Evolutionary conservation across 2,113 vertebrate genomes (phyloP).

Genomic region (Boulengeromyrus knoepffleri): DNA sequence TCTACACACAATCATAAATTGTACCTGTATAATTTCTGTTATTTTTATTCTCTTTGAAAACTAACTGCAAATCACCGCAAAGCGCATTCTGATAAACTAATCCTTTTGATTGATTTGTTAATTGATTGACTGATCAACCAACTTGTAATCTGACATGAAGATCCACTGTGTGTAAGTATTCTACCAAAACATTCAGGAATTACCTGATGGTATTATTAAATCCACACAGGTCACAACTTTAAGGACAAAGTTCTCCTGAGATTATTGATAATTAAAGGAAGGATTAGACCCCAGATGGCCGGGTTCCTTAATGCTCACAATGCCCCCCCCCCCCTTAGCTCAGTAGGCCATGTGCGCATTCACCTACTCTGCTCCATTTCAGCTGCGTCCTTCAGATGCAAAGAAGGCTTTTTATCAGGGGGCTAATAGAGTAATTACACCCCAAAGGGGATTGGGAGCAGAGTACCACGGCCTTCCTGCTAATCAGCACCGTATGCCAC

Average conservation of each 20-base stretch:
- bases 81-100: not conserved
- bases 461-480: slow-evolving; percentile 4
- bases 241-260: slow-evolving; percentile 22
- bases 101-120: not conserved
- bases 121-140: not conserved
- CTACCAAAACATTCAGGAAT: not conserved
- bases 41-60: not conserved
- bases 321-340: slow-evolving; percentile 37
- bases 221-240: slow-evolving; percentile 14
- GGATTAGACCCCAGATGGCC: slow-evolving; percentile 28
- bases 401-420: slow-evolving; percentile 19
- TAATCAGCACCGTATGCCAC: not conserved
- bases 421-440: slow-evolving; percentile 21
- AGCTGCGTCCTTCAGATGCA: not conserved
- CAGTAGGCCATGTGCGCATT: not conserved
- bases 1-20: not conserved
- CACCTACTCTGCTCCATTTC: slow-evolving; percentile 8
- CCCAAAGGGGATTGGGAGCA: not conserved
- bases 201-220: slow-evolving; percentile 2
- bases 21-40: not conserved
- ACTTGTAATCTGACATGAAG: not conserved
- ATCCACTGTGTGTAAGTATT: not conserved
- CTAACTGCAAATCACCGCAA: not conserved
- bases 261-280: slow-evolving; percentile 32
- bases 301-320: slow-evolving; percentile 29